Conservation (phyloP, 2,113 vertebrate genomes). For the Macrotis lagotis region DNA sequence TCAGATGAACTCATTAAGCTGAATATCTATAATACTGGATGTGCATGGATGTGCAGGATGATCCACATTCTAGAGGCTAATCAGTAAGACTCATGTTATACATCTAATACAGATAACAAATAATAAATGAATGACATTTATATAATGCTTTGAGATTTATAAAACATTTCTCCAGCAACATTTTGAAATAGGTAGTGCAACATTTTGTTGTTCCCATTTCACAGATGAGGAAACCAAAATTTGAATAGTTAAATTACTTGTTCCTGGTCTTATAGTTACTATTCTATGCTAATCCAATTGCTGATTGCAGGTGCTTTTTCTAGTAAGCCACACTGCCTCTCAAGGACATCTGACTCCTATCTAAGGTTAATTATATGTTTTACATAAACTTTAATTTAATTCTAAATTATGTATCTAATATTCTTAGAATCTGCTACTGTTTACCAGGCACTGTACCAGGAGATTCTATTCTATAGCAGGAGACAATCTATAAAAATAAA, state of each 20-base stretch:
- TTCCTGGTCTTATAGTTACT: not conserved
- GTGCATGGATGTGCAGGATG: not conserved
- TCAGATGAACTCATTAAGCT: not conserved
- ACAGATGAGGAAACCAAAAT: not conserved
- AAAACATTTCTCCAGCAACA: not conserved
- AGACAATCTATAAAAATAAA: too few species aligned
- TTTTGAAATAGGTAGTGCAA: not conserved
- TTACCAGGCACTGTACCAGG: not conserved
- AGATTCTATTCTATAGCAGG: not conserved
- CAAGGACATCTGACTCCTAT: not conserved
- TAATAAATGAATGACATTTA: not conserved
- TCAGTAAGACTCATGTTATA: not conserved
- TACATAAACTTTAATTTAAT: not conserved
- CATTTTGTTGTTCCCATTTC: not conserved
- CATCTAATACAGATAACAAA: not conserved
- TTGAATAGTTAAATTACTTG: not conserved
- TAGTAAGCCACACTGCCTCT: not conserved
- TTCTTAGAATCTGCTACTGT: too few species aligned
- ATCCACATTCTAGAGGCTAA: not conserved
- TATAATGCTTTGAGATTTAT: not conserved
- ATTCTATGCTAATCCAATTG: not conserved
- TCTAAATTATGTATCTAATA: not conserved
- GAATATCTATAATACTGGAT: not conserved
- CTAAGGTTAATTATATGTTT: not conserved
- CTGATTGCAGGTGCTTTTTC: not conserved